These are phyloP conservation scores for Oryzias melastigma DNA, from an alignment of 2,113 vertebrate genomes.

Conservation along the genomic window DNA sequence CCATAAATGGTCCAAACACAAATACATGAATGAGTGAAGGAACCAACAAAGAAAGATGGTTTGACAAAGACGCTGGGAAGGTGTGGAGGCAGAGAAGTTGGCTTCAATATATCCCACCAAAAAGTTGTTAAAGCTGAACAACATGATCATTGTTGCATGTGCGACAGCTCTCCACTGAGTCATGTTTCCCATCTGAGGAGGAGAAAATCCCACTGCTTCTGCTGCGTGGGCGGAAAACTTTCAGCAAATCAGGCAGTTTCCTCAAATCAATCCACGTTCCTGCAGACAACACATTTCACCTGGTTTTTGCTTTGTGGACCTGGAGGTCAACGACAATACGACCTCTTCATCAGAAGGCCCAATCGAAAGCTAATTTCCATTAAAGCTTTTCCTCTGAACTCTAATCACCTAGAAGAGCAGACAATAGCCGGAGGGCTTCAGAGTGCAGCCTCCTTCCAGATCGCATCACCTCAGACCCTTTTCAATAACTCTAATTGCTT, in stretches of 20 bases:
- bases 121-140: too few relatives aligned
- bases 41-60: too few relatives aligned
- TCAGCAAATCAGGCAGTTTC: constrained; percentile 32
- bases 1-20: too few relatives aligned
- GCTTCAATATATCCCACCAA: too few relatives aligned
- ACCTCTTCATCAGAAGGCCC: constrained; percentile 56
- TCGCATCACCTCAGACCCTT: constrained; percentile 42
- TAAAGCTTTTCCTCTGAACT: constrained; percentile 63
- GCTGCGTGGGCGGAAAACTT: constrained; percentile 9
- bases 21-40: too few relatives aligned
- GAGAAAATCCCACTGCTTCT: neutral
- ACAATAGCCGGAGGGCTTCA: constrained; percentile 26
- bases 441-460: constrained; percentile 38
- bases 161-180: too few relatives aligned
- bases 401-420: constrained; percentile 59
- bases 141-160: too few relatives aligned
- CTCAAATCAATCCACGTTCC: constrained; percentile 38
- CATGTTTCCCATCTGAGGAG: too few relatives aligned
- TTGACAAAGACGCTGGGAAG: too few relatives aligned
- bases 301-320: constrained; percentile 47
- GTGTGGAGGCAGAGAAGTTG: too few relatives aligned
- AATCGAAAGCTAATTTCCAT: constrained; percentile 70
- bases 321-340: constrained; percentile 64
- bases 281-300: constrained; percentile 39
- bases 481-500: constrained; percentile 52